Conservation (phyloP, 1,140 invertebrate species). For the Atopsyche davidsoni region DNA sequence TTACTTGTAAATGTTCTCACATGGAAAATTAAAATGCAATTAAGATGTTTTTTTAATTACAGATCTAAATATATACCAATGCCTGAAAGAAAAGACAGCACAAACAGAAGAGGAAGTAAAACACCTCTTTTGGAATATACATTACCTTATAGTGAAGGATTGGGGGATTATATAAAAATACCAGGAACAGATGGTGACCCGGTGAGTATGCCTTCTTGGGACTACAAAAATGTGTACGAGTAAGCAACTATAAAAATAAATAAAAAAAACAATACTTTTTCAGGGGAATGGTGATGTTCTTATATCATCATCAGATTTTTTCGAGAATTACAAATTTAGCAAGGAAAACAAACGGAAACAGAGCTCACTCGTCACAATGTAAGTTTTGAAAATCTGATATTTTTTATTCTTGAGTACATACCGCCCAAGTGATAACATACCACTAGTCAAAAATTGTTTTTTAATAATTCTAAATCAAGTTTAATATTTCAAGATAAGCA, state of each 20-base stretch:
- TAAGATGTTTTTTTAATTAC: too few species aligned
- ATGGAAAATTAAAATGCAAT: too few species aligned
- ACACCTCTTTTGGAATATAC: slow-evolving; percentile 9
- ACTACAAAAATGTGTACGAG: too few species aligned
- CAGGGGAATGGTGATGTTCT: slow-evolving; percentile 35
- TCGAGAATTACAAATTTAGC: slow-evolving; percentile 32
- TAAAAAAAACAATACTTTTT: slow-evolving; percentile 16
- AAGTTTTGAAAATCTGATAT: too few species aligned
- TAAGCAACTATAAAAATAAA: too few species aligned
- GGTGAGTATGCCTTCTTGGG: slow-evolving; percentile 26
- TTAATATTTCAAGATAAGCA: too few species aligned
- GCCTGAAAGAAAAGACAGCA: not conserved
- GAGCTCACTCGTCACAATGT: slow-evolving; percentile 57
- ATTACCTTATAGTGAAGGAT: not conserved
- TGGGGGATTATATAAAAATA: slow-evolving; percentile 11
- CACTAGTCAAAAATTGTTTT: too few species aligned
- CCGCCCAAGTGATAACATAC: too few species aligned
- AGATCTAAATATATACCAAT: too few species aligned
- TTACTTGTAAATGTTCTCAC: too few species aligned
- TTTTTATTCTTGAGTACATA: too few species aligned
- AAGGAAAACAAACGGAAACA: slow-evolving; percentile 42
- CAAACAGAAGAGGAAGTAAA: not conserved
- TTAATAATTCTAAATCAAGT: too few species aligned
- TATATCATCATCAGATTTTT: slow-evolving; percentile 36
- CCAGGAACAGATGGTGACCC: slow-evolving; percentile 10